Evolutionary conservation across 2,888 invertebrate genomes (phyloP), one percentile per base, ranked within the genome.

Genomic region (Keiferia lycopersicella): DNA sequence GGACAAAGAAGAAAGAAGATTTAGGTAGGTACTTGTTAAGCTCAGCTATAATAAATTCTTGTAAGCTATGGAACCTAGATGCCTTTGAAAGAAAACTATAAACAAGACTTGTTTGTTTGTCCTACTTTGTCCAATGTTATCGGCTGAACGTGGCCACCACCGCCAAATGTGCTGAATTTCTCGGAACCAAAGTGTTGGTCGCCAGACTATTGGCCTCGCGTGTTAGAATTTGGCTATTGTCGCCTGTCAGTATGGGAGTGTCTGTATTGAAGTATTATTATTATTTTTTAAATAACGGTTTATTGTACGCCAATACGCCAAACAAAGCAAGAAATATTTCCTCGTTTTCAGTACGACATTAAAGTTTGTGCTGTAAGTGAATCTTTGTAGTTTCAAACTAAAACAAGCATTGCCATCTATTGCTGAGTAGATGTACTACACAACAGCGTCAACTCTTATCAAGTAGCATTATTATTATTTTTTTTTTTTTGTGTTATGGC

Each of bases 151-250:
- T 58, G 60, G 60, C 34, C 48, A 65, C 34, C 48, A 65, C 41
- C 51, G 64, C 66, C 60, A 62, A 65, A 62, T 63, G 59, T 59
- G 62, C 64, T 64, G 58, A 62, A 63, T 65, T 69, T 69, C 69
- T 69, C 38, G 64, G 69, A 69, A 69, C 64, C 51, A 59, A 61
- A 56, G 63, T 65, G 63, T 22, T 65, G 62, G 63, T 39, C 64
- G 65, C 64, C 61, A 62, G 66, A 64, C 65, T 22, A 20, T 39
- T 61, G 60, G 30, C 61, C 26, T 56, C 60, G 66, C 65, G 58
- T 60, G 68, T 62, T 61, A 66, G 65, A 67, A 45, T 63, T 64
- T 57, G 63, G 64, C 61, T 48, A 58, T 50, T 60, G n/a, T 57
- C 62, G 30, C 30, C 30, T n/a, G n/a, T 8, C 56, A 1, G 8